phyloP scores from a whole-genome alignment of 2,797 vertebrate genomes.

The Scleropages formosus region DNA sequence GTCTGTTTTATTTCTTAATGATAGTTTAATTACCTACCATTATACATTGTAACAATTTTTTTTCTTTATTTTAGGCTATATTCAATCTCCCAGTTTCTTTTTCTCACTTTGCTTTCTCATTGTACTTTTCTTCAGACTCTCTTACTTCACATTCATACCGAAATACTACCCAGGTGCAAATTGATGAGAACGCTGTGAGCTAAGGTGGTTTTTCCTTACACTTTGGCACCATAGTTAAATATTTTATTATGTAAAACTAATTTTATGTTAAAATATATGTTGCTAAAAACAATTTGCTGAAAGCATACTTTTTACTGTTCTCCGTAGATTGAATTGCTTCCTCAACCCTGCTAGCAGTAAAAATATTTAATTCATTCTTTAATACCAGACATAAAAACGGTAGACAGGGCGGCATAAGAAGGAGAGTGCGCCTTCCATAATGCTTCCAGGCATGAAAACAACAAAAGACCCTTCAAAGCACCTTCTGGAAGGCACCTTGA shows the following conservation, averaged over 20 bases:
- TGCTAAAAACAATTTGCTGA: too few species aligned
- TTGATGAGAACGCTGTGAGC: not conserved
- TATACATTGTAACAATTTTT: too few species aligned
- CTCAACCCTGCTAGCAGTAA: not conserved
- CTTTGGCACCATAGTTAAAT: not conserved
- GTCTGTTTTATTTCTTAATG: too few species aligned
- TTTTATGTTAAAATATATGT: conserved; percentile 9
- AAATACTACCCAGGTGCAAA: not conserved
- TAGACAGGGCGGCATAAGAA: not conserved
- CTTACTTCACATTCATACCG: too few species aligned
- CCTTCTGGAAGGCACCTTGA: not conserved
- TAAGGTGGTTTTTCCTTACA: not conserved
- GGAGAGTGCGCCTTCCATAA: not conserved
- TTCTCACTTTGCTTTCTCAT: too few species aligned
- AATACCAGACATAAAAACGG: not conserved
- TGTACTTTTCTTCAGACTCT: too few species aligned
- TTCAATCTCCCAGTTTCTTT: too few species aligned
- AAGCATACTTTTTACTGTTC: not conserved
- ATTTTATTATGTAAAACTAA: not conserved
- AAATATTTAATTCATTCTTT: conserved; percentile 11
- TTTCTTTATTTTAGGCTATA: too few species aligned
- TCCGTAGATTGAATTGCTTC: not conserved
- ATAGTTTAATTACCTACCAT: too few species aligned
- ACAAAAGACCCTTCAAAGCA: not conserved
- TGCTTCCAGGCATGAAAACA: not conserved